Base-by-base conservation (phyloP, 2,888 invertebrate genomes). In the Neuroscelio doddi region DNA sequence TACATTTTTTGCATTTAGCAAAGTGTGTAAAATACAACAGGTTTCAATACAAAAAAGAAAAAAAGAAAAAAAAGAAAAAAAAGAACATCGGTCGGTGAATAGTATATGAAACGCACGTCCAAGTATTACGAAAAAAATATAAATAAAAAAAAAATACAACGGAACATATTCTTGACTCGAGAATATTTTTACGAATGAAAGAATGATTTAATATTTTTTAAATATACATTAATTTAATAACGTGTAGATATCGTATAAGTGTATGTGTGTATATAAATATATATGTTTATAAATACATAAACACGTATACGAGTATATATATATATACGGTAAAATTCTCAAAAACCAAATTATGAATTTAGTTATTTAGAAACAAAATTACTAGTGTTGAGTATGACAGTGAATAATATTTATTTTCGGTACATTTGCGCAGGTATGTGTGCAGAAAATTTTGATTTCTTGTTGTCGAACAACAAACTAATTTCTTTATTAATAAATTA, bases 131-230 rank as follows among this genome's bases (percentile, higher is more conserved):
- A 41, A 46, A 44, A 56, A 46, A 17, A 61, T n/a, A n/a, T n/a
- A n/a, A n/a, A n/a, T n/a, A n/a, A 56, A 10, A 2, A 10, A 14
- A 38, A 38, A 38, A 38, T 17, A 17, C 16, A 16, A 36, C 50
- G 42, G 63, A 57, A 45, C 52, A 52, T 59, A 64, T 50, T 64
- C 50, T 52, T 63, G 47, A 7, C n/a, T 27, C 24, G 52, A 50
- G 16, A 10, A 59, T 59, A 46, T 55, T 55, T 59, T 50, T 39
- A 52, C 15, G 29, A 39, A 47, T 32, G 41, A 57, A 50, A 57
- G 42, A 52, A 57, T 65, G 47, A 14, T 53, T 65, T 65, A 39
- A 57, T 61, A 61, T 61, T 56, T 65, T 64, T 61, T 58, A 47
- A 51, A 41, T 59, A 56, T 52, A 14, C 49, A 51, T 65, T 65